Conservation (phyloP, 2,888 invertebrate species). For the Saturnia japonica region DNA sequence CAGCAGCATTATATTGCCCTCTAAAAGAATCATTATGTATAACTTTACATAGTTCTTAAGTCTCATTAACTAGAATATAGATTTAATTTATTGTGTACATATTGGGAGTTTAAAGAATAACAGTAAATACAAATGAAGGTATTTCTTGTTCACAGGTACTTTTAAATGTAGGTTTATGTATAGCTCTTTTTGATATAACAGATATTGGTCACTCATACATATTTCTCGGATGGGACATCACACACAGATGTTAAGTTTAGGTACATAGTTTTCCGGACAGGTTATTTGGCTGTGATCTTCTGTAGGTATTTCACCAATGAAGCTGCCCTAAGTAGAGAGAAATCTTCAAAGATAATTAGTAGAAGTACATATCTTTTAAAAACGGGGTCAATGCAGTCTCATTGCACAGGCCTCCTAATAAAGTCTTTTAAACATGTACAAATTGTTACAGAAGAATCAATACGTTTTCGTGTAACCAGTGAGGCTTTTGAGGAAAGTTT, state of each 20-base stretch:
- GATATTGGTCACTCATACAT: conserved; percentile 95
- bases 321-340: too few relatives aligned
- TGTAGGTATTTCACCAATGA: too few relatives aligned
- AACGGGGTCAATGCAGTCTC: too few relatives aligned
- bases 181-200: conserved; percentile 95
- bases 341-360: too few relatives aligned
- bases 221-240: conserved; percentile 96
- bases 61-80: too few relatives aligned
- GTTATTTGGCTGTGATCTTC: too few relatives aligned
- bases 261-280: conserved; percentile 96
- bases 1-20: too few relatives aligned
- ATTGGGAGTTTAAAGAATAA: not conserved
- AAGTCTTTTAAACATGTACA: too few relatives aligned
- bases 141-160: conserved; percentile 86
- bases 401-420: too few relatives aligned
- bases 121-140: not conserved
- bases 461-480: conserved; percentile 93
- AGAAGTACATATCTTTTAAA: too few relatives aligned
- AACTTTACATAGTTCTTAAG: not conserved
- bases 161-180: conserved; percentile 96
- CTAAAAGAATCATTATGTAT: not conserved
- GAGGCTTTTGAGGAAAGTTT: conserved; percentile 95
- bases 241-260: conserved; percentile 96
- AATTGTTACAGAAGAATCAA: conserved; percentile 84
- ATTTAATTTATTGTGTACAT: not conserved